Base-by-base conservation (phyloP, 2,113 vertebrate species). In the Peromyscus polionotus region DNA sequence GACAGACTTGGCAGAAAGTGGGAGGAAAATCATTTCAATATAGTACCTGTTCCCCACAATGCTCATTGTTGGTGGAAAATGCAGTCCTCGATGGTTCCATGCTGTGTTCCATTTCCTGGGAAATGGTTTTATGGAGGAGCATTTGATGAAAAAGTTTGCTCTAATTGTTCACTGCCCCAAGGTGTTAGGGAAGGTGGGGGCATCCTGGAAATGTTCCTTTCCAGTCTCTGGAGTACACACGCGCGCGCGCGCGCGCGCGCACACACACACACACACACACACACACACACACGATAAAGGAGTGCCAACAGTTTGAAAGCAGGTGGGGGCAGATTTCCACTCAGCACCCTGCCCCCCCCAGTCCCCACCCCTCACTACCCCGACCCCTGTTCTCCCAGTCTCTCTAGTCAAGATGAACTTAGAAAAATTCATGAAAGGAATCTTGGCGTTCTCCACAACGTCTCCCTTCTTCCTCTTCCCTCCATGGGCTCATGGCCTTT, bases 141-240 rank as follows among this genome's bases (percentile, higher is more conserved):
- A 54, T 98, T 98, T 99, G 98, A 98, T 99, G 98, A 98, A 98
- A 98, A 99, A 97, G 97, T 98, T 98, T 98, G 98, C 98, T 98
- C 98, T 98, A 98, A 98, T 98, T 99, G 98, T 97, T 86, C 97
- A 93, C 96, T 97, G 98, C 95, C 97, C 90, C 85, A 91, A 94
- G 97, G 98, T 98, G 98, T 98, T 97, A 97, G 97, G 98, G 97
- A 96, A 97, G 96, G 97, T 95, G 97, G n/a, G 96, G 95, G 88
- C 36, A 5, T 39, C 70, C 24, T 94, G 97, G 95, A 93, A 3
- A 0, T 98, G 57, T 97, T 97, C 77, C 96, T 65, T 75, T 61
- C 67, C 45, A 59, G 59, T 73, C 90, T 91, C 92, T n/a, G n/a
- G 39, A 70, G 80, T 7, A 24, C 42, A 59, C 45, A 61, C 68